These are phyloP conservation scores for Morelia viridis DNA, from an alignment of 2,797 vertebrate genomes.

Conservation along the genomic window DNA sequence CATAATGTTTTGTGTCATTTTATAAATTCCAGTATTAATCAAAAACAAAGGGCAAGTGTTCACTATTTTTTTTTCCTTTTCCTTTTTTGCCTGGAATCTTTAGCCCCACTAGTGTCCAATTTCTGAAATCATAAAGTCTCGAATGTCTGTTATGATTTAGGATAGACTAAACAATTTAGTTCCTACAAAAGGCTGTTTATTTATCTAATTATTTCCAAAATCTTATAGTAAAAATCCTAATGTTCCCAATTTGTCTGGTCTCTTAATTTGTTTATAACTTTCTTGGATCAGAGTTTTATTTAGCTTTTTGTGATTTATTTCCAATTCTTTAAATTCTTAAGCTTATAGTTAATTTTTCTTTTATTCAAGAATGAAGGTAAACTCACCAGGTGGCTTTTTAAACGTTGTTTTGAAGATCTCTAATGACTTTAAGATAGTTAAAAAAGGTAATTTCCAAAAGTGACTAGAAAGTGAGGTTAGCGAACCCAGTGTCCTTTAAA, in stretches of 20 bases:
- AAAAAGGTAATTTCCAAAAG: neutral
- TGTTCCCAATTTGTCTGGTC: neutral
- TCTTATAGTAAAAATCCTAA: neutral
- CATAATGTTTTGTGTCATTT: no score
- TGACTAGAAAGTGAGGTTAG: neutral
- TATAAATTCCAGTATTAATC: no score
- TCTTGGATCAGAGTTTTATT: neutral
- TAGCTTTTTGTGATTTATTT: neutral
- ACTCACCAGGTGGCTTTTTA: neutral
- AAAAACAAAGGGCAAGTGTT: no score
- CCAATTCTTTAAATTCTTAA: neutral
- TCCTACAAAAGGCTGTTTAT: no score
- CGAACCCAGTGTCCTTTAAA: neutral
- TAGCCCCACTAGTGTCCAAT: neutral
- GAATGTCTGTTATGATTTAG: neutral
- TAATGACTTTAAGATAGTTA: neutral
- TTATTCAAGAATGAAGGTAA: neutral
- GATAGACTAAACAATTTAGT: neutral
- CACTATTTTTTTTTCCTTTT: no score
- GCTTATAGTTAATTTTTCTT: neutral
- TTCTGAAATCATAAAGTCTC: neutral
- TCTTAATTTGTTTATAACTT: neutral
- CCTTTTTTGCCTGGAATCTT: no score
- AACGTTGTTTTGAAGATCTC: neutral
- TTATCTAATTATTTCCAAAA: neutral